Base-by-base conservation (phyloP, 1,140 invertebrate genomes). In the Pissodes strobi region DNA sequence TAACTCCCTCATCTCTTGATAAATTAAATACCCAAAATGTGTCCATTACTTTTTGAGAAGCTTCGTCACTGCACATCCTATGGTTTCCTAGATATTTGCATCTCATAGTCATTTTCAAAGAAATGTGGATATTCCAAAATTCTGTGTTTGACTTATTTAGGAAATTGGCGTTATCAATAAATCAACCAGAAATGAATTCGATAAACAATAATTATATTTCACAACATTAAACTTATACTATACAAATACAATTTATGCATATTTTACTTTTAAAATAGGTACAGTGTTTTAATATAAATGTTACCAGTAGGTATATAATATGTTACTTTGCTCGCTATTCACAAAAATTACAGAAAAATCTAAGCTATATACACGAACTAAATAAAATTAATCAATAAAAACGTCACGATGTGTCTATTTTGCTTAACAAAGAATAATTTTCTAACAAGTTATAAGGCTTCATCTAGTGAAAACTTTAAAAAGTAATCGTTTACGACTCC, bases 151-250 rank as follows among this genome's bases (percentile, higher is more conserved):
- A n/a, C n/a, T n/a, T n/a, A n/a, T n/a, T n/a, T n/a, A n/a, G n/a
- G n/a, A n/a, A n/a, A n/a, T n/a, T n/a, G n/a, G n/a, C n/a, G n/a
- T n/a, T n/a, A n/a, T n/a, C n/a, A n/a, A n/a, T n/a, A n/a, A n/a
- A n/a, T n/a, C n/a, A n/a, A n/a, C n/a, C n/a, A n/a, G n/a, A n/a
- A 25, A 23, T 51, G 38, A 51, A 39, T 51, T 51, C 27, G 23
- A 60, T 60, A 60, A 62, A 62, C 60, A 53, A 45, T 62, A 52
- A 34, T 53, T 62, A 43, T 62, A 62, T 60, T 58, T 37, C 60
- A 62, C 60, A 62, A 62, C 60, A 53, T 62, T 62, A 53, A 53
- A 62, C 60, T 62, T 53, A 62, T 53, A 5, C 17, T 39, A 53
- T 62, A 62, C 45, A 61, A 52, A 23, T 55, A 62, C 49, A 46